phyloP scores from a whole-genome alignment of 2,113 vertebrate genomes.

The Oostethus manadensis region DNA sequence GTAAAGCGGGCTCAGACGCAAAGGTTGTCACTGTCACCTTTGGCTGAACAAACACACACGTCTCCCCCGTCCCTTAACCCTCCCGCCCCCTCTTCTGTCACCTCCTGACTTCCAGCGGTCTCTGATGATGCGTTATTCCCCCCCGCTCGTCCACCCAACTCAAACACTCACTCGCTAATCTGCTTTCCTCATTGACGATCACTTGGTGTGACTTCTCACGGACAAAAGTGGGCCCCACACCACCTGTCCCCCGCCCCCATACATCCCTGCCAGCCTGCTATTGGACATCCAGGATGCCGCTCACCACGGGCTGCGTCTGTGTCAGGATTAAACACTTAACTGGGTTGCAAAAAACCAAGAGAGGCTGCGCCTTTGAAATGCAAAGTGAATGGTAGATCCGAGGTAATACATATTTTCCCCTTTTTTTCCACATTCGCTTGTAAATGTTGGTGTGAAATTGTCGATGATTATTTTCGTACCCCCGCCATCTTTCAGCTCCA shows the following conservation, averaged over 20 bases:
- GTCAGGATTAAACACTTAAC: conserved; percentile 61
- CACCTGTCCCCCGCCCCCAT: conserved; percentile 12
- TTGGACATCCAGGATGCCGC: conserved; percentile 35
- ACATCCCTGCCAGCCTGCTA: conserved; percentile 14
- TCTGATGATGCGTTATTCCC: conserved; percentile 25
- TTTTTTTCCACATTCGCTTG: conserved; percentile 17
- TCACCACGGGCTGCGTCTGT: conserved; percentile 37
- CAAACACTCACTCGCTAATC: conserved; percentile 50
- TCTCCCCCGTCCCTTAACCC: neutral
- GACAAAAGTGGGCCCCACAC: conserved; percentile 40
- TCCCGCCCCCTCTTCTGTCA: conserved; percentile 9
- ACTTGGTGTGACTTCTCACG: conserved; percentile 47
- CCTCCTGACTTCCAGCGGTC: conserved; percentile 26
- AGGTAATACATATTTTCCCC: conserved; percentile 41
- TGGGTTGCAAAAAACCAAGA: conserved; percentile 49
- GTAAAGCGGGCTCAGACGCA: conserved; percentile 15
- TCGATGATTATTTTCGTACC: conserved; percentile 35
- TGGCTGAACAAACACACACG: conserved; percentile 9
- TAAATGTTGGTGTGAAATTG: conserved; percentile 41
- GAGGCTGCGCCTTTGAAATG: conserved; percentile 60
- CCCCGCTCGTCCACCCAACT: conserved; percentile 19
- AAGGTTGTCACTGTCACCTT: conserved; percentile 17
- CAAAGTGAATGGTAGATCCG: conserved; percentile 52
- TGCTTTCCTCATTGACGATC: conserved; percentile 46
- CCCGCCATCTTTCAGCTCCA: conserved; percentile 22